Base-by-base conservation (phyloP, 2,888 invertebrate genomes). In the Selenia dentaria region DNA sequence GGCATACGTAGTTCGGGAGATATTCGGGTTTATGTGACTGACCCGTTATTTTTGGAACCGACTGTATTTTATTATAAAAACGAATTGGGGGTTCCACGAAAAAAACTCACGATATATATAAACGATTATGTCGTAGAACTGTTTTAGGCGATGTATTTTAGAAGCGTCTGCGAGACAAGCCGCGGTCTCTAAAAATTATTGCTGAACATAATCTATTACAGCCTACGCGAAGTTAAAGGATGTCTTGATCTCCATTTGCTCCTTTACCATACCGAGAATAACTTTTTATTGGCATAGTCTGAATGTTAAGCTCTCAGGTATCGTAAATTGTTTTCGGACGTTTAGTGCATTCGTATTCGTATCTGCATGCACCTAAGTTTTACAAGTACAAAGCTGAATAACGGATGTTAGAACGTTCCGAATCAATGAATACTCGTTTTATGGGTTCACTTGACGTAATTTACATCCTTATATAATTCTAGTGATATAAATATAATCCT, bases 251-350 rank as follows among this genome's bases (percentile, higher is more conserved):
- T 37, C 53, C 51, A 56, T 63, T 60, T 60, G 59, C 61, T 61
- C 60, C 54, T 48, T 55, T 59, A 48, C 46, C 40, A 55, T 40
- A 40, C 53, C 51, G 60, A 64, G 58, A 62, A 70, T 72, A 67
- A 36, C 64, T 71, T 74, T n/a, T 74, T 74, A 74, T 74, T 57
- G 65, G 56, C 57, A 31, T 29, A 26, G 31, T 35, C 56, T 53
- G 63, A 65, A 54, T 46, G 51, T 59, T 41, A 64, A 68, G 63
- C 62, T 64, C 59, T n/a, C 59, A 58, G 38, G 62, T 67, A 70
- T 67, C 70, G 64, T 75, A 74, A 74, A 74, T 70, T 60, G 47
- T 42, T 45, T 42, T 44, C 44, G 59, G 65, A 64, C 69, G 57
- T 67, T 73, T 67, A 67, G 70, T 64, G 59, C 61, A 54, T 56